Evolutionary conservation across 2,113 vertebrate genomes (phyloP).

Genomic region (Dromaius novaehollandiae): DNA sequence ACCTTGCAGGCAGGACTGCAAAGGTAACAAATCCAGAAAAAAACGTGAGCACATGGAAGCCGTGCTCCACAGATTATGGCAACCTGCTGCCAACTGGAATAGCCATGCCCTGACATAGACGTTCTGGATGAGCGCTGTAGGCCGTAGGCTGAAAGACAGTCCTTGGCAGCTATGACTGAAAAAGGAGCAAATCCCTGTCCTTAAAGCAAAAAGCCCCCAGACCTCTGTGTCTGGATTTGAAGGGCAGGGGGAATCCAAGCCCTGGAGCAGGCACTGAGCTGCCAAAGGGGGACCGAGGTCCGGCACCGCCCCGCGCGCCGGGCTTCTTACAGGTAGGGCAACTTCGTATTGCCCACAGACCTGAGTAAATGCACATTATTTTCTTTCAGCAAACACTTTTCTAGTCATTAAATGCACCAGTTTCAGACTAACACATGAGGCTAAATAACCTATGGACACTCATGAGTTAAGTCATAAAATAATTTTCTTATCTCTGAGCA

Average conservation of each 20-base stretch:
- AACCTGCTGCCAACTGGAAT: no score
- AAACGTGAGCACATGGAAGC: no score
- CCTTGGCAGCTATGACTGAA: neutral
- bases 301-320: neutral
- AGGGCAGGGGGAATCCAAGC: neutral
- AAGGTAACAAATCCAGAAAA: no score
- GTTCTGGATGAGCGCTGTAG: no score
- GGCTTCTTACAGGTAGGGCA: neutral
- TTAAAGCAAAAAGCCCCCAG: neutral
- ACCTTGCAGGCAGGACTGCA: no score
- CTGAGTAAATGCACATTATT: neutral
- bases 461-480: neutral
- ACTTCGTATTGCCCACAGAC: neutral
- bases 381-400: neutral
- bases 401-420: neutral
- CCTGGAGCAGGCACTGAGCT: neutral
- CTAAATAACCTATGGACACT: neutral
- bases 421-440: neutral
- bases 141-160: no score
- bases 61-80: no score
- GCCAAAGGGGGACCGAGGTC: neutral
- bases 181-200: neutral
- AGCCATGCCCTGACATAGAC: no score
- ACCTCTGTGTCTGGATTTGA: neutral
- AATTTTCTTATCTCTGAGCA: slow-evolving; percentile 15